Evolutionary conservation across 64 coral and sea anemone species (phyloP).

Genomic region (Anthopleura sola): DNA sequence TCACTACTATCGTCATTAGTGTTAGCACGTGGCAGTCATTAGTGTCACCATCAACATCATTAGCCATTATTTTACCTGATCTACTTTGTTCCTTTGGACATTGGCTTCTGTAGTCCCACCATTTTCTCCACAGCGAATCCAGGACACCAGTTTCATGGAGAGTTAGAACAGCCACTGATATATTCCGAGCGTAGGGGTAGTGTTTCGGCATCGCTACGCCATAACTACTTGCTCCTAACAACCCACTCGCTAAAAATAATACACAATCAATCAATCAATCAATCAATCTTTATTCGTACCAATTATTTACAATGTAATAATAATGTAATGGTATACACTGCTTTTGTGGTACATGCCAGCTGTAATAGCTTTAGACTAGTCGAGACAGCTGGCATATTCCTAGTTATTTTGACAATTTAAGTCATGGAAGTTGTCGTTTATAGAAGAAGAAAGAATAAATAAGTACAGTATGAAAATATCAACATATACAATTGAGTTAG

Average conservation of each 20-base stretch:
- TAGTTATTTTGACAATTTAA: no score
- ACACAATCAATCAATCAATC: background rate
- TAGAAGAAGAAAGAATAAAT: no score
- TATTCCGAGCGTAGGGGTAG: constrained; percentile 43
- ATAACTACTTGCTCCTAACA: constrained; percentile 61
- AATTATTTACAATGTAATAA: no score
- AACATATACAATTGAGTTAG: no score
- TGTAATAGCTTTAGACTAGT: no score
- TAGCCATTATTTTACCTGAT: constrained; percentile 13
- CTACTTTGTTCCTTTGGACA: constrained; percentile 65
- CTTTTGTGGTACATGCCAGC: no score
- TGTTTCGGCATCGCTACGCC: constrained; percentile 64
- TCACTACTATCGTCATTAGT: background rate
- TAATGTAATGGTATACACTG: no score
- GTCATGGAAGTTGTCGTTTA: no score
- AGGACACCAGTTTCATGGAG: constrained; percentile 65
- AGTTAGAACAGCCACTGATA: constrained; percentile 64
- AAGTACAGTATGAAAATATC: no score
- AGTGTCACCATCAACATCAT: background rate
- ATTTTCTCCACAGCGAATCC: constrained; percentile 63
- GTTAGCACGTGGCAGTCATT: background rate
- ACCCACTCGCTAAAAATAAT: constrained; percentile 36
- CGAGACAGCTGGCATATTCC: no score
- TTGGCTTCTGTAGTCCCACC: constrained; percentile 82
- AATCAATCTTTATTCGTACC: no score